These are phyloP conservation scores for Oedothorax gibbosus DNA, from an alignment of 1,140 invertebrate species.

Conservation along the genomic window DNA sequence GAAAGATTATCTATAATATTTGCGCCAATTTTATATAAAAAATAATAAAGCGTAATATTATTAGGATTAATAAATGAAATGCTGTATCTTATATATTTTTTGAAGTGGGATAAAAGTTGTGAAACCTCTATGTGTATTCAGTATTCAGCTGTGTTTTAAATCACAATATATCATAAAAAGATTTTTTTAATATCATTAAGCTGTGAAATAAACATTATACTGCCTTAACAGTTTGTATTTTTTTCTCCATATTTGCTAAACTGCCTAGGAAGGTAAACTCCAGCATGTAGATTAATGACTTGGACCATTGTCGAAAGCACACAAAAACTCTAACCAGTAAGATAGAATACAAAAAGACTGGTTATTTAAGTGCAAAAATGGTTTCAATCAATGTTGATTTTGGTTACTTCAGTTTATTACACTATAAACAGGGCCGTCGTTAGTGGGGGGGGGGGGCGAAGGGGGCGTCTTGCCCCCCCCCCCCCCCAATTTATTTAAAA, in stretches of 20 bases:
- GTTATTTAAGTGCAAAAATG: too few relatives aligned
- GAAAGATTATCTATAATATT: constrained; percentile 6
- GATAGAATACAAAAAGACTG: too few relatives aligned
- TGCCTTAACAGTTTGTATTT: constrained; percentile 15
- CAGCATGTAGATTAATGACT: too few relatives aligned
- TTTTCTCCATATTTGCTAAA: neutral
- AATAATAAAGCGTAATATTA: constrained; percentile 5
- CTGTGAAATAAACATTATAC: constrained; percentile 38
- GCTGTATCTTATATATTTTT: constrained; percentile 36
- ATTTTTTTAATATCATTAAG: constrained; percentile 28
- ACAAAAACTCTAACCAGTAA: too few relatives aligned
- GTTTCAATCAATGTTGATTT: too few relatives aligned
- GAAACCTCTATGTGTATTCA: constrained; percentile 21
- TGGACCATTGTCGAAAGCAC: too few relatives aligned
- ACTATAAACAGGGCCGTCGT: too few relatives aligned
- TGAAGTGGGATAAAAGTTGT: neutral
- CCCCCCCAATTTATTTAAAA: too few relatives aligned
- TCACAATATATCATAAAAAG: constrained; percentile 17
- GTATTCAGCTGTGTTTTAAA: constrained; percentile 36
- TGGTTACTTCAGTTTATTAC: too few relatives aligned
- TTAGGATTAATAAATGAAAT: constrained; percentile 22
- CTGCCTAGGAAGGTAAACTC: too few relatives aligned
- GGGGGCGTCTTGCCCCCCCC: too few relatives aligned
- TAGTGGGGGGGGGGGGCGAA: too few relatives aligned
- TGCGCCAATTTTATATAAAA: constrained; percentile 41